Conservation (phyloP, 2,797 vertebrate species). For the Simalia tracyae region DNA sequence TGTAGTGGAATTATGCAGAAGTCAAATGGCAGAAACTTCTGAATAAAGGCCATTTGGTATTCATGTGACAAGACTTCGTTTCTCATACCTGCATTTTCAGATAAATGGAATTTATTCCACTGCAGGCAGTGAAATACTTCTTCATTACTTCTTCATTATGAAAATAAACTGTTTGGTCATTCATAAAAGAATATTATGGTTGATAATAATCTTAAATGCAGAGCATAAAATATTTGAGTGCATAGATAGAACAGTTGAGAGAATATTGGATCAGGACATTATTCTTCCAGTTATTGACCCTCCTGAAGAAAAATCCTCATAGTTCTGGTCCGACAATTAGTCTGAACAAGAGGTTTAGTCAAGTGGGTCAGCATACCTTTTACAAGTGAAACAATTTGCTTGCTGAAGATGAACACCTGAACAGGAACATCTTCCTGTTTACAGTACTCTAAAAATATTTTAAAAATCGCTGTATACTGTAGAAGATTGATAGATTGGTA, state of each 20-base stretch:
- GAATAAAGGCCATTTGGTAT: neutral
- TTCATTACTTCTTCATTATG: neutral
- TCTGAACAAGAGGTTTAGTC: no score
- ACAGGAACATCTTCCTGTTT: no score
- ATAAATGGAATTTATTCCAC: neutral
- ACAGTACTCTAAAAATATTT: no score
- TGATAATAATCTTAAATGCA: neutral
- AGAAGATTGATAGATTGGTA: no score
- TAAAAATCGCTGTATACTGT: no score
- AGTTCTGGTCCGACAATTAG: no score
- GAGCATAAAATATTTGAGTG: neutral
- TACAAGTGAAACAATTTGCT: no score
- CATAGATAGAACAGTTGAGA: neutral
- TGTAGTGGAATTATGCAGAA: neutral
- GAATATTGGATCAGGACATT: no score
- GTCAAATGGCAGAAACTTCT: neutral
- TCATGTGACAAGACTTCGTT: neutral
- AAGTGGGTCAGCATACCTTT: no score
- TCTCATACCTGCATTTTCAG: neutral
- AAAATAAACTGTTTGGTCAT: neutral
- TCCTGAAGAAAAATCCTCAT: no score
- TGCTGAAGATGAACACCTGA: no score
- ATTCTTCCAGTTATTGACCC: no score
- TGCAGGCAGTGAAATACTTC: neutral
- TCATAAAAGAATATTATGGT: neutral